Conservation (phyloP, 2,113 vertebrate genomes). For the Aix galericulata region DNA sequence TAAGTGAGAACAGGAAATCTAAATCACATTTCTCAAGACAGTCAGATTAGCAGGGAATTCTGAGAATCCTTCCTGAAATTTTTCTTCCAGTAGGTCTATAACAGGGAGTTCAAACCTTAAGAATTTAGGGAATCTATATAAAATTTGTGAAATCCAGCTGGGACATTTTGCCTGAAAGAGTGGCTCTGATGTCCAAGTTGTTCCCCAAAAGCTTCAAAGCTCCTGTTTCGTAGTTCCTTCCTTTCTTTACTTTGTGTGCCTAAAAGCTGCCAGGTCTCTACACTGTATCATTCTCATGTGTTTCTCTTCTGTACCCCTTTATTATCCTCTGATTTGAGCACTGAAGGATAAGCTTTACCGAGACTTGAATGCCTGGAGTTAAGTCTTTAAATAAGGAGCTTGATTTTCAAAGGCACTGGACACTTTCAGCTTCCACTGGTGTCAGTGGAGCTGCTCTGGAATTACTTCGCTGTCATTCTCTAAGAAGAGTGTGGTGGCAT, state of each 20-base stretch:
- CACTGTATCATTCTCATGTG: neutral
- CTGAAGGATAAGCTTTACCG: neutral
- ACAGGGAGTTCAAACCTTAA: neutral
- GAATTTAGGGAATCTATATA: neutral
- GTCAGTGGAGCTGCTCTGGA: neutral
- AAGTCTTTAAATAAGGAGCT: neutral
- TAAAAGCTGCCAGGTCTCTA: neutral
- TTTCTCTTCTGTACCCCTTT: neutral
- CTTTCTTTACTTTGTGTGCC: neutral
- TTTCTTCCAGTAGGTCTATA: neutral
- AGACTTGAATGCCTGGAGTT: neutral
- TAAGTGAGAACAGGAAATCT: neutral
- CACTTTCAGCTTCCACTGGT: neutral
- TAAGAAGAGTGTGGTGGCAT: neutral
- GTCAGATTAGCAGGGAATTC: neutral
- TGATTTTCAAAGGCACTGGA: neutral
- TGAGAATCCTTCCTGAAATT: neutral
- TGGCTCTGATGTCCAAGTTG: neutral
- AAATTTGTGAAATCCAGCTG: constrained; percentile 5
- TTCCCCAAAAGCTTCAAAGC: neutral
- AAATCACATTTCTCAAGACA: neutral
- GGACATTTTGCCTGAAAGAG: neutral
- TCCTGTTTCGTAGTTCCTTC: neutral
- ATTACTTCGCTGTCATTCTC: neutral
- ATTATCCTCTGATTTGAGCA: neutral